Conservation (phyloP, 2,888 invertebrate species). For the Ligdia adustata region DNA sequence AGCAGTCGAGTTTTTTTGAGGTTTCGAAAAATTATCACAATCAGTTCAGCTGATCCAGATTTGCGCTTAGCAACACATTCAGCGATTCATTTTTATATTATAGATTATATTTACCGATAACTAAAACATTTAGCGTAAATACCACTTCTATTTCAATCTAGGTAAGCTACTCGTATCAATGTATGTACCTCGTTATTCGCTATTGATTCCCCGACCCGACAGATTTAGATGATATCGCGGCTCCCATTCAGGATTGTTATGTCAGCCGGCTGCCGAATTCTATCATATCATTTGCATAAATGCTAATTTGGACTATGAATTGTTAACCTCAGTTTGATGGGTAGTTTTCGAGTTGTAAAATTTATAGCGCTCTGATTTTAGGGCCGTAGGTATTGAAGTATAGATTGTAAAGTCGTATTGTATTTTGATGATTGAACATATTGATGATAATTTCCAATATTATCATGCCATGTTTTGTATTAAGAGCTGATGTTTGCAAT, state of each 20-base stretch:
- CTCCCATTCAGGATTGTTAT: slow-evolving; percentile 13
- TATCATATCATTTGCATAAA: slow-evolving; percentile 25
- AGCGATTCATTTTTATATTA: no score
- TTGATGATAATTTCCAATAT: no score
- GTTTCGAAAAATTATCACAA: no score
- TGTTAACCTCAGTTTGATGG: slow-evolving; percentile 22
- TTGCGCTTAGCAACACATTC: no score
- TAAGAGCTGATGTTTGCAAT: no score
- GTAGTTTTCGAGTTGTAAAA: slow-evolving; percentile 22
- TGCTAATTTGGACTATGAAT: slow-evolving; percentile 28
- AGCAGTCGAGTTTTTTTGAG: no score
- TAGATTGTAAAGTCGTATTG: slow-evolving; percentile 7
- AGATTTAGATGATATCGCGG: slow-evolving; percentile 36
- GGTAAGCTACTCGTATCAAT: not conserved
- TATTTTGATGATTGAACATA: slow-evolving; percentile 2
- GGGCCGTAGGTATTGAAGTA: not conserved
- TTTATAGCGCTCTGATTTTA: slow-evolving; percentile 12
- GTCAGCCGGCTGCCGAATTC: slow-evolving; percentile 18
- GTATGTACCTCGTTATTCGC: slow-evolving; percentile 4
- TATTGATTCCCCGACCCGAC: slow-evolving; percentile 40
- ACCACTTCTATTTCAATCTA: no score
- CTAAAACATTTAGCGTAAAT: no score
- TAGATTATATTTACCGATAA: no score
- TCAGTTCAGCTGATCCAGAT: no score
- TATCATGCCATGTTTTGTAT: no score